phyloP scores from a whole-genome alignment of 2,888 invertebrate genomes.

The Polyommatus iphigenia region DNA sequence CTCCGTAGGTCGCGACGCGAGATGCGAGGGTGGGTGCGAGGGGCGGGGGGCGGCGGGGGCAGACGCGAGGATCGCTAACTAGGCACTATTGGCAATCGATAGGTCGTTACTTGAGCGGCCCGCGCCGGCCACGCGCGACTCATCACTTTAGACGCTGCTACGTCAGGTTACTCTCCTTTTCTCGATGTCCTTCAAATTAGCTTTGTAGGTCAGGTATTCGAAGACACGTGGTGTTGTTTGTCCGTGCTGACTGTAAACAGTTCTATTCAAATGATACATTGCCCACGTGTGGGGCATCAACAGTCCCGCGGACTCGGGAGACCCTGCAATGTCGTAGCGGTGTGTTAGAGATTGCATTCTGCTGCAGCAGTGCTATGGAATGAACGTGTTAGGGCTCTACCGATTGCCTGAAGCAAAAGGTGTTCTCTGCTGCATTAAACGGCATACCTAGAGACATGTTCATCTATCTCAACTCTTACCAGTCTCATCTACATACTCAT shows the following conservation, averaged over 20 bases:
- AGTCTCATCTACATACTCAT: too few species aligned
- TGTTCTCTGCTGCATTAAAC: too few species aligned
- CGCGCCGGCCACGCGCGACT: slow-evolving; percentile 70
- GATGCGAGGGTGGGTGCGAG: slow-evolving; percentile 41
- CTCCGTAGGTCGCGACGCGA: slow-evolving; percentile 37
- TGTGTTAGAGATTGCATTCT: neutral
- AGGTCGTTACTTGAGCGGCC: slow-evolving; percentile 73
- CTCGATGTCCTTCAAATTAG: slow-evolving; percentile 81
- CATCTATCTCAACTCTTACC: too few species aligned
- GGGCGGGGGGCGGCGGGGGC: slow-evolving; percentile 40
- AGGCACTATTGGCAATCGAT: slow-evolving; percentile 80
- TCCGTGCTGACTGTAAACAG: slow-evolving; percentile 48
- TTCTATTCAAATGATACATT: slow-evolving; percentile 16
- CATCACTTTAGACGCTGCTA: slow-evolving; percentile 78
- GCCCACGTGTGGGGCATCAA: neutral
- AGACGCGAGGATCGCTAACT: slow-evolving; percentile 65
- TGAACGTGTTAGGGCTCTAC: too few species aligned
- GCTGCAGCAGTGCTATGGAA: neutral
- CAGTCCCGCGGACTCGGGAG: neutral
- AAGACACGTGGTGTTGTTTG: slow-evolving; percentile 76
- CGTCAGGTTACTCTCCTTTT: slow-evolving; percentile 81
- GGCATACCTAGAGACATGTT: too few species aligned
- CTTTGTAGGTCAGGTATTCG: slow-evolving; percentile 80
- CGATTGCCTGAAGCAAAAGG: too few species aligned
- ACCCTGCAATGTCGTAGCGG: neutral